Base-by-base conservation (phyloP, 2,113 vertebrate genomes). In the Gallinago media region DNA sequence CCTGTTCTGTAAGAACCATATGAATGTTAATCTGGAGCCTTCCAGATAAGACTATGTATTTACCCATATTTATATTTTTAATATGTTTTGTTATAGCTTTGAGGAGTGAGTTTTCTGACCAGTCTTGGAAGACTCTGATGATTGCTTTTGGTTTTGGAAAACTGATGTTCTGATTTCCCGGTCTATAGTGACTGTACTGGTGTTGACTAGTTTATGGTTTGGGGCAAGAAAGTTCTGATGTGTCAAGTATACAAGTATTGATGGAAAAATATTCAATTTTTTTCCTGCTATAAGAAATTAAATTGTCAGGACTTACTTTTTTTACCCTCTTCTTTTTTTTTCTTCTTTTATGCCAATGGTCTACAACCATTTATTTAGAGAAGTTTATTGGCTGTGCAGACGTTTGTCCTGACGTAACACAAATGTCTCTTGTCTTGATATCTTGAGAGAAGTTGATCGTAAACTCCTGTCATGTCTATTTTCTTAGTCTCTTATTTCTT, bases 401-500 rank as follows among this genome's bases (percentile, higher is more conserved):
- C 1, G 0, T 70, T 95, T 82, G 74, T 71, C 90, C 50, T 83
- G 92, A 70, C 44, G 12, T 61, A 89, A 89, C 56, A 91, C 62
- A 76, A 91, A 56, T 27, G 46, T 13, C 49, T 91, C 61, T 59
- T 77, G 34, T 79, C 92, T 85, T 85, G 74, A 5, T 85, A 55
- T 49, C 78, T 80, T 85, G 67, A 32, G 34, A 88, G 89, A 92
- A 94, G 62, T 74, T 15, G 2, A n/a, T 88, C 1, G 0, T 95
- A 96, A 95, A 83, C 71, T 90, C 67, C 74, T 88, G 72, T 94
- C 75, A 58, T 22, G 42, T 91, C 63, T 91, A 21, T 88, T 94
- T 85, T 82, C 74, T 75, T 89, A 74, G 84, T 63, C 42, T 95
- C 85, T 66, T 89, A 50, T 93, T 95, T 95, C 81, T 95, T 65